Conservation (phyloP, 1,140 invertebrate species). For the Drosophila orena region DNA sequence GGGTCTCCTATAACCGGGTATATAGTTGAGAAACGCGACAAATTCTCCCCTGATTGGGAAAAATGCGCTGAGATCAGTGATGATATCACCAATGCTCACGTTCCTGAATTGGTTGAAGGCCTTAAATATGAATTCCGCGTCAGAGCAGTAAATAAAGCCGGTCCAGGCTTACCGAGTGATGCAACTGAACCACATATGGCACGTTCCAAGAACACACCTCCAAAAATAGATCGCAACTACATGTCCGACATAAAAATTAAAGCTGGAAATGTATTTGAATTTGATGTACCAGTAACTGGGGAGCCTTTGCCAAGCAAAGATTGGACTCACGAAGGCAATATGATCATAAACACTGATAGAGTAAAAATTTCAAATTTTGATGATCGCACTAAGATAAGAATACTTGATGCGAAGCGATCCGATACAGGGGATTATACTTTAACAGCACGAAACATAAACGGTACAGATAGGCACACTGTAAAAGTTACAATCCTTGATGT, state of each 20-base stretch:
- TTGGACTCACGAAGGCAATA: conserved; percentile 94
- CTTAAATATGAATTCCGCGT: conserved; percentile 97
- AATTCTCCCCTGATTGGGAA: conserved; percentile 94
- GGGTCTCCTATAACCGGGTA: conserved; percentile 96
- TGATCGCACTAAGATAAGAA: conserved; percentile 94
- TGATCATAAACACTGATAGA: conserved; percentile 92
- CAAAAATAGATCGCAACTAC: conserved; percentile 97
- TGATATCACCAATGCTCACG: conserved; percentile 92
- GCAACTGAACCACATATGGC: conserved; percentile 95
- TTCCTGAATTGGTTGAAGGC: conserved; percentile 95
- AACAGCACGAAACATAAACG: conserved; percentile 96
- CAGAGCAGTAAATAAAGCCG: conserved; percentile 96
- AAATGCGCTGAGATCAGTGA: conserved; percentile 93
- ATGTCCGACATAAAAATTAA: conserved; percentile 96
- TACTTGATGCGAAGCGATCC: conserved; percentile 94
- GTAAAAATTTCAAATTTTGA: conserved; percentile 94
- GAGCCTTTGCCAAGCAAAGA: conserved; percentile 97
- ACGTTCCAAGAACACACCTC: conserved; percentile 95
- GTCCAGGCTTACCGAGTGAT: conserved; percentile 95
- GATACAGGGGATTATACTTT: conserved; percentile 96
- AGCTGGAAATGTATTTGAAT: conserved; percentile 96
- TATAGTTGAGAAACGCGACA: conserved; percentile 98
- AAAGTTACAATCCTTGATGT: conserved; percentile 96
- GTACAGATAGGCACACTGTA: conserved; percentile 93
- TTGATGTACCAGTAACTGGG: conserved; percentile 96